Percentiles rank a stretch among this genome's conserved stretches.
These are phyloP conservation scores for Iphiclides podalirius DNA, from an alignment of 2,888 invertebrate genomes.

Conservation along the genomic window DNA sequence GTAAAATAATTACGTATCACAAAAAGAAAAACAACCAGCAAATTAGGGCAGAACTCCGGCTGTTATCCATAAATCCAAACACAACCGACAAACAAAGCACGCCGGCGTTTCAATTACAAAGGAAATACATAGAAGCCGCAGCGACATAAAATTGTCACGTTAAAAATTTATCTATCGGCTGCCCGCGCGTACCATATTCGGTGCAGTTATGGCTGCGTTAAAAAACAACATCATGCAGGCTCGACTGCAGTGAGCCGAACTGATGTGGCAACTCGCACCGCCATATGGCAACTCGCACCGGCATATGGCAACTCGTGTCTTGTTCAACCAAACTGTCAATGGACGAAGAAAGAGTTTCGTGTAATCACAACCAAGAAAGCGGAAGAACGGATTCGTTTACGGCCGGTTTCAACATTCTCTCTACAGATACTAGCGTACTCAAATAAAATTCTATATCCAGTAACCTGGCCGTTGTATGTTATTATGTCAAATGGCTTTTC, in stretches of 20 bases:
- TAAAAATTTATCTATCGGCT: constrained; percentile 45
- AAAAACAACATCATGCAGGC: constrained; percentile 34
- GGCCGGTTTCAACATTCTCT: no score
- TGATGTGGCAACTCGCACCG: constrained; percentile 31
- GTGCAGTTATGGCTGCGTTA: constrained; percentile 51
- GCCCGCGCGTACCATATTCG: constrained; percentile 39
- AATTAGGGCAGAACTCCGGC: neutral
- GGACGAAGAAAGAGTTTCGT: no score
- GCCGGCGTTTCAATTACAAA: constrained; percentile 31
- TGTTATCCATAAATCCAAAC: neutral
- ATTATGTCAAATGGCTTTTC: no score
- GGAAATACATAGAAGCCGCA: constrained; percentile 31
- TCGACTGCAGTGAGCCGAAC: constrained; percentile 37
- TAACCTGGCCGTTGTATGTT: no score
- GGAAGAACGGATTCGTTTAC: no score
- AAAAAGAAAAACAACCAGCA: neutral
- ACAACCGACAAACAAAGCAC: constrained; percentile 4
- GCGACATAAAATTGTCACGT: constrained; percentile 34
- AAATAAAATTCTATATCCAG: no score
- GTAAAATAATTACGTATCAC: neutral
- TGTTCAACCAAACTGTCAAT: constrained; percentile 30
- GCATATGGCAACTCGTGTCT: no score
- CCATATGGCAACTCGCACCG: constrained; percentile 28
- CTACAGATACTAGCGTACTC: no score
- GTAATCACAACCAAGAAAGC: no score